Evolutionary conservation across 1,140 invertebrate species (phyloP).

Genomic region (Hypsibius dujardini): DNA sequence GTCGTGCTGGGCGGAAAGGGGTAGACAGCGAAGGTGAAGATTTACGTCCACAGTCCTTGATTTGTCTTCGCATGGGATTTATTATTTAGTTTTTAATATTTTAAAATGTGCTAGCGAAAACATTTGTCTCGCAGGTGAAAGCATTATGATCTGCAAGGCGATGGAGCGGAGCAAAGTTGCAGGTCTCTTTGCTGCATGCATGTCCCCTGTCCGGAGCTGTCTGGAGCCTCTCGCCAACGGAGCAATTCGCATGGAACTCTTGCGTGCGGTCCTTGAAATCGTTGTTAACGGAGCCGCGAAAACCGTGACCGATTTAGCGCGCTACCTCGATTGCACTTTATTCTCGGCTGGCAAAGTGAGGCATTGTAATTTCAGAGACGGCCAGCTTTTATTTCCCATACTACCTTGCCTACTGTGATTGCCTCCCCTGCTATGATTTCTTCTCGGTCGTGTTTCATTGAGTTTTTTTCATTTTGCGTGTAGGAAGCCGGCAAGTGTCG

Average conservation of each 20-base stretch:
- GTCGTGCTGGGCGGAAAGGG: slow-evolving; percentile 86
- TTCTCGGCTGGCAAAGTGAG: slow-evolving; percentile 31
- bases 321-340: slow-evolving; percentile 65
- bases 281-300: slow-evolving; percentile 67
- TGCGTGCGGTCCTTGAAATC: slow-evolving; percentile 48
- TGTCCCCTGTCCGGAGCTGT: slow-evolving; percentile 64
- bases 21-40: slow-evolving; percentile 41
- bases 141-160: slow-evolving; percentile 68
- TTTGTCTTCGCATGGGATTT: slow-evolving; percentile 13
- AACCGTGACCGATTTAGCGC: slow-evolving; percentile 48
- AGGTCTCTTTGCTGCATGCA: slow-evolving; percentile 43
- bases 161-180: slow-evolving; percentile 49
- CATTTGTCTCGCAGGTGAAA: slow-evolving; percentile 50
- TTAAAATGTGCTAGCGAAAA: not conserved
- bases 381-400: not conserved
- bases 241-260: slow-evolving; percentile 39
- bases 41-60: slow-evolving; percentile 17
- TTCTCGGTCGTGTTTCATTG: no score
- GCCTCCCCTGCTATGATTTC: no score
- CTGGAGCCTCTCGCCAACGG: slow-evolving; percentile 44
- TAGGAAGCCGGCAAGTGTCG: not conserved
- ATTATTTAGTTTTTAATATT: slow-evolving; percentile 15
- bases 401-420: not conserved
- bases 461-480: no score
- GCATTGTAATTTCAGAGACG: not conserved